These are phyloP conservation scores for Passerculus sandwichensis DNA, from an alignment of 2,797 vertebrate genomes.

Conservation along the genomic window DNA sequence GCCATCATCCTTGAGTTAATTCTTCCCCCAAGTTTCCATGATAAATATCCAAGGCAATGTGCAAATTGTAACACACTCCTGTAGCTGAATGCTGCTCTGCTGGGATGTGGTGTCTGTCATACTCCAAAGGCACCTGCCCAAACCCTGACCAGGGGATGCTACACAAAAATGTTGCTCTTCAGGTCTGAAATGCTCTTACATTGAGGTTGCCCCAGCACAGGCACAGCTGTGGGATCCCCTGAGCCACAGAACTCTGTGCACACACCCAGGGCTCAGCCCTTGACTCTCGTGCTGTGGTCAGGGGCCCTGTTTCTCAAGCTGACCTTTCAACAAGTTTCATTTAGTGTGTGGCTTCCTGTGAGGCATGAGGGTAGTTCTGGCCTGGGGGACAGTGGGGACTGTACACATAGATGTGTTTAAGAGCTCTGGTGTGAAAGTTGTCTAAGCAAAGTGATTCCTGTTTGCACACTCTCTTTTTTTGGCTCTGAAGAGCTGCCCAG, in stretches of 20 bases:
- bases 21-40: accelerated
- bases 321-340: neutral
- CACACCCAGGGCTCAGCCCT: neutral
- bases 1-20: neutral
- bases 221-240: neutral
- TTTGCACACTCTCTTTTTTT: neutral
- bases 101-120: accelerated
- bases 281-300: accelerated
- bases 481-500: neutral
- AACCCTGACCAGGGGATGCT: neutral
- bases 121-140: neutral
- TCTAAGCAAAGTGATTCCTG: neutral
- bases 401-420: accelerated
- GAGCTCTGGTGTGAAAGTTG: neutral
- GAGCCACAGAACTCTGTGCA: neutral
- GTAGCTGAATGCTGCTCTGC: neutral
- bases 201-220: neutral
- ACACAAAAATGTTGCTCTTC: neutral
- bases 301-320: neutral
- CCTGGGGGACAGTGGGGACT: neutral
- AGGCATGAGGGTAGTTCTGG: neutral
- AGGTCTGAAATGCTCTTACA: accelerated
- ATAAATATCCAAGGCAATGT: neutral
- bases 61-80: neutral
- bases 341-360: neutral